Conservation (phyloP, 2,797 vertebrate genomes). For the Eulemur mongoz region DNA sequence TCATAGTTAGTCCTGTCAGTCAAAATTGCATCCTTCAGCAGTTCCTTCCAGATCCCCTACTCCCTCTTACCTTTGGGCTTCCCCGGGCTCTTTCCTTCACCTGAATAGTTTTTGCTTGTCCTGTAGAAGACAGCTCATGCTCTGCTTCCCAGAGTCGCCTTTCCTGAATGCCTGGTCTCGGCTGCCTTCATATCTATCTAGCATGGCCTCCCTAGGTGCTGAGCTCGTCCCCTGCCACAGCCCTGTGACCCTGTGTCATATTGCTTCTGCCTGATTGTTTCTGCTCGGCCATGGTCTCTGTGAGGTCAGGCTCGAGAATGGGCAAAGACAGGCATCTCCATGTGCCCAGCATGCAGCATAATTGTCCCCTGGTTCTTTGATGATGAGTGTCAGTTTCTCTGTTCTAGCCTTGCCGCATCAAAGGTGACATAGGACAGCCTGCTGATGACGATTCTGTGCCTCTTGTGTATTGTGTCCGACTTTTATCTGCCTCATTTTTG, state of each 20-base stretch:
- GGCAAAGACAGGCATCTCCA: background rate
- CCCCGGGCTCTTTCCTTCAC: no score
- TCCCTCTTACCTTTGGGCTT: background rate
- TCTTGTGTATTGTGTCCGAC: slow-evolving; percentile 95
- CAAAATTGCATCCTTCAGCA: accelerated
- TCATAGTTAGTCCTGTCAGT: background rate
- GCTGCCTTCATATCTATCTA: background rate
- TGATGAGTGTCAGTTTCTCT: slow-evolving; percentile 39
- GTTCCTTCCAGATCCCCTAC: background rate
- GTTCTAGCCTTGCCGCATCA: slow-evolving; percentile 92
- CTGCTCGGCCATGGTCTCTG: accelerated
- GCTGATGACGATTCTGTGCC: slow-evolving; percentile 91
- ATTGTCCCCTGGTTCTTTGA: background rate
- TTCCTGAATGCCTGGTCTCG: background rate
- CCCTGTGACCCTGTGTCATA: accelerated
- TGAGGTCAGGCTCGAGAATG: background rate
- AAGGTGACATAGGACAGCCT: slow-evolving; percentile 95
- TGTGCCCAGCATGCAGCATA: accelerated
- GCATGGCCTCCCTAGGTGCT: background rate
- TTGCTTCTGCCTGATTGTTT: background rate
- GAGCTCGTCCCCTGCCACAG: background rate
- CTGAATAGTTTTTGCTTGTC: background rate
- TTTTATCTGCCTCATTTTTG: slow-evolving; percentile 95
- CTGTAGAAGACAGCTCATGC: accelerated
- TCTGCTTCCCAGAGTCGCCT: background rate